Base-by-base conservation (phyloP, 2,888 invertebrate genomes). In the Phyllotreta cruciferae region DNA sequence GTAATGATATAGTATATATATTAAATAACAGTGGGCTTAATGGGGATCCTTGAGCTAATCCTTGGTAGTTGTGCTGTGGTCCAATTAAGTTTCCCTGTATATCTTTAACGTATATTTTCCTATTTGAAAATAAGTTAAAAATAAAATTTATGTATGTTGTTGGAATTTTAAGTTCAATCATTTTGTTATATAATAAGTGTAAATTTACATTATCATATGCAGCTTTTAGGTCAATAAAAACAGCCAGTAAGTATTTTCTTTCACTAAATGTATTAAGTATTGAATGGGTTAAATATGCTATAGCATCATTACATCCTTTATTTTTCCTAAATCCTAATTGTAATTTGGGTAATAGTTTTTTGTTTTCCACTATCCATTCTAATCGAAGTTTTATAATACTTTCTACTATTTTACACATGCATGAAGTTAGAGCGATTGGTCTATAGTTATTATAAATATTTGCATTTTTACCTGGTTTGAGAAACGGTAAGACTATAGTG, bases 171-270 rank as follows among this genome's bases (percentile, higher is more conserved):
- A 14, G 11, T 47, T 10, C 6, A 1, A 10, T 35, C n/a, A 56
- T 9, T 38, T 44, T 13, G 24, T 55, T 44, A 8, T 56, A 50
- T 24, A 62, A 14, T 1, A 56, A 45, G 10, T 8, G 13, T 4
- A 60, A 38, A 10, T 50, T 9, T 10, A 63, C 63, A 9, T 50
- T 63, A 6, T 63, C 63, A 58, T 57, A 63, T 10, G 63, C 63
- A 1, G 42, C 11, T 36, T 49, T 34, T 5, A 63, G 10, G 36
- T 63, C 63, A 8, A 58, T 11, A 38, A 57, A 50, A 6, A 60
- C 4, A 3, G 24, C 24, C 24, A 24, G 4, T 24, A 24, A 4
- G 4, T 24, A 24, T 24, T 24, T 24, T 24, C 14, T 39, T 10
- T 47, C 34, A 3, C 35, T 11, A 10, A 60, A 60, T 6, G 60